Evolutionary conservation across 1,140 invertebrate species (phyloP).

Genomic region (Brachionus koreanus): DNA sequence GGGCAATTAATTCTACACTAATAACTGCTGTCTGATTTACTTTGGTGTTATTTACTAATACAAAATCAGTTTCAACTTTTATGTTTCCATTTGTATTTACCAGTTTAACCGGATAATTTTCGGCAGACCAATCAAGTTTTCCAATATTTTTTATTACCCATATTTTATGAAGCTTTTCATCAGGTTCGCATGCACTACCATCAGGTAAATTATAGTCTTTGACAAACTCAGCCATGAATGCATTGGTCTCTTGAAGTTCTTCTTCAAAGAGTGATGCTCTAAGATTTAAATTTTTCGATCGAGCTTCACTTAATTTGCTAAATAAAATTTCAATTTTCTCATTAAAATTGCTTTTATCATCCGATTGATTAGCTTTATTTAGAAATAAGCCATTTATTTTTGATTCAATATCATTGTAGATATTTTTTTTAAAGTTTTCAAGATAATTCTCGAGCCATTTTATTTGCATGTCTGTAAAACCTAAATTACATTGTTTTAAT

Average conservation of each 20-base stretch:
- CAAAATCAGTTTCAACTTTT: constrained; percentile 40
- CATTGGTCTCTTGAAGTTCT: constrained; percentile 5
- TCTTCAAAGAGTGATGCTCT: constrained; percentile 38
- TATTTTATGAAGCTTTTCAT: constrained; percentile 52
- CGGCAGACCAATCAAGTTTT: constrained; percentile 50
- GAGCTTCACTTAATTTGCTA: neutral
- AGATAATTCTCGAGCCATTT: constrained; percentile 25
- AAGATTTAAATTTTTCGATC: neutral
- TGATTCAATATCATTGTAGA: neutral
- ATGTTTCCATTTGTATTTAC: constrained; percentile 49
- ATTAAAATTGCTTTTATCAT: neutral
- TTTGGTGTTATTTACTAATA: neutral
- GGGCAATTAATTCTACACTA: constrained; percentile 45
- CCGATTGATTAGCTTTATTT: neutral
- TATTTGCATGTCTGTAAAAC: neutral
- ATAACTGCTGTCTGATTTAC: neutral
- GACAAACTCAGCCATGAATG: constrained; percentile 50
- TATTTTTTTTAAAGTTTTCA: neutral
- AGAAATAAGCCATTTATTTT: neutral
- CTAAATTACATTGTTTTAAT: neutral
- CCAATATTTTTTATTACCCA: constrained; percentile 57
- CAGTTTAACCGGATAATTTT: constrained; percentile 47
- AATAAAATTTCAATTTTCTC: neutral
- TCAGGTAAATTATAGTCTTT: constrained; percentile 54
- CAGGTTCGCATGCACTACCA: constrained; percentile 50